Conservation (phyloP, 2,797 vertebrate genomes). For the Xenopus petersii region DNA sequence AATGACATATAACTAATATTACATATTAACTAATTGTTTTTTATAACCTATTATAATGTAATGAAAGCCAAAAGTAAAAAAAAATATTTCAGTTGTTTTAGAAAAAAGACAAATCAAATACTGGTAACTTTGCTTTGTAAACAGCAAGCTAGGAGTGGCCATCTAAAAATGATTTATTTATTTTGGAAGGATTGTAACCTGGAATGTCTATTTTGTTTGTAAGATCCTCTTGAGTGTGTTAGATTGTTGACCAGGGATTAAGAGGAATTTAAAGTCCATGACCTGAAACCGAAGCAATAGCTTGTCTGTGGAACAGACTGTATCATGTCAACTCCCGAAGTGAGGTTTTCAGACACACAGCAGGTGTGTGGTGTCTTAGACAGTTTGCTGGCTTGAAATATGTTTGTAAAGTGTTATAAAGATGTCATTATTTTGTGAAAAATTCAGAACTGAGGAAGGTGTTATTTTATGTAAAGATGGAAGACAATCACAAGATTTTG, state of each 20-base stretch:
- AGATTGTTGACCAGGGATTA: slow-evolving; percentile 44
- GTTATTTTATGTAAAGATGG: too few species aligned
- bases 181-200: slow-evolving; percentile 38
- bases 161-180: slow-evolving; percentile 43
- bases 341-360: slow-evolving; percentile 41
- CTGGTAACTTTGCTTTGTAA: slow-evolving; percentile 32
- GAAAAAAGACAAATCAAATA: slow-evolving; percentile 28
- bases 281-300: slow-evolving; percentile 45
- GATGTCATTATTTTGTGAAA: background rate
- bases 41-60: background rate
- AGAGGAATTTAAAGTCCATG: slow-evolving; percentile 44
- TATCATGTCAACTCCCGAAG: slow-evolving; percentile 46
- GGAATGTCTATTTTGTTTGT: slow-evolving; percentile 42
- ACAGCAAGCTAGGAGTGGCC: slow-evolving; percentile 43
- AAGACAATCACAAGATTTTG: too few species aligned
- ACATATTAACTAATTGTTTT: background rate
- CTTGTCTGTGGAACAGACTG: slow-evolving; percentile 35
- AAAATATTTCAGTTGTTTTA: slow-evolving; percentile 28
- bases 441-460: background rate
- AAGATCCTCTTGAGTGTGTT: slow-evolving; percentile 43
- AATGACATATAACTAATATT: too few species aligned
- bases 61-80: background rate
- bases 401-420: slow-evolving; percentile 20
- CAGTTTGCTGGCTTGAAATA: slow-evolving; percentile 35
- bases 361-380: slow-evolving; percentile 43